Evolutionary conservation across 2,888 invertebrate species (phyloP), one percentile per base, ranked within the genome.

Genomic region (Pimpla rufipes): DNA sequence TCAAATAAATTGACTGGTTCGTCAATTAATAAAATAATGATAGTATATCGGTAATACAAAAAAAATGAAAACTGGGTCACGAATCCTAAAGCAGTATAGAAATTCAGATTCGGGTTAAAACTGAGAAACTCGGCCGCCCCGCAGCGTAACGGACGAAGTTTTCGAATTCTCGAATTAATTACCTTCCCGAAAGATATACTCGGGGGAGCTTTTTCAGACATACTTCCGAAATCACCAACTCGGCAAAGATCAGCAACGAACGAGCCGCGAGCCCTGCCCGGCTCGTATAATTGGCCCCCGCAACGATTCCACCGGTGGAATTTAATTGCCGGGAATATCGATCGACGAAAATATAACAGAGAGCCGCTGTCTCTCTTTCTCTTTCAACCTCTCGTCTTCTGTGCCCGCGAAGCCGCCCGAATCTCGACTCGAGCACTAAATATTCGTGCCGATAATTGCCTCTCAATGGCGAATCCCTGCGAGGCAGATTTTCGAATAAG

Each of bases 281-380:
- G 47, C 64, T 50, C 70, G 66, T 57, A 59, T 79, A 68, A 79
- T 75, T 83, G 18, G 18, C 70, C 55, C 11, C 11, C 55, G n/a
- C 42, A 37, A 59, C 50, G 35, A 55, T 76, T 79, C 57, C n/a
- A 75, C 62, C 55, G 79, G 47, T 23, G 62, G 37, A 79, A 82
- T 82, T 82, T 79, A 74, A 82, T 82, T 79, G 78, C 78, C 16
- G 16, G 29, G 55, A 70, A 70, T 82, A 79, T 79, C 79, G 79
- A 79, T 70, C 62, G 23, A 75, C 29, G 40, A 52, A 40, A 79
- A 82, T 82, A 42, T 37, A 55, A 55, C 11, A 29, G 29, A 29
- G 29, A 2, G 5, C 3, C 29, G 29, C 3, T 5, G 3, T 29
- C 29, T 29, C 29, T 29, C 29, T 29, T 5, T 29, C 29, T 29